Conservation (phyloP, 1,140 invertebrate genomes). For the Trichonephila clavipes region DNA sequence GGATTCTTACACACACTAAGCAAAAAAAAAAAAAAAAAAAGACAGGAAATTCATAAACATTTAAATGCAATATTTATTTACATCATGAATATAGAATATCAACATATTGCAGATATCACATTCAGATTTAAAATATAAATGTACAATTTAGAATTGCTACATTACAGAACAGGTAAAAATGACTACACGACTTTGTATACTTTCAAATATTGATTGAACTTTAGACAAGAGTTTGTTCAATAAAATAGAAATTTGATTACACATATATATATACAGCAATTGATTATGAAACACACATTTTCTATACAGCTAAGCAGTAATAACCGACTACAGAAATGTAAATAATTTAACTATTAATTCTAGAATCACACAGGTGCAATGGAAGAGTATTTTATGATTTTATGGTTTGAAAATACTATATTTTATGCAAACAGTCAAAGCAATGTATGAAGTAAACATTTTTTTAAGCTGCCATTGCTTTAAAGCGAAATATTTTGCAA, state of each 20-base stretch:
- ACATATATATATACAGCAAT: slow-evolving; percentile 6
- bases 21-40: neutral
- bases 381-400: neutral
- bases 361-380: neutral
- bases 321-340: slow-evolving; percentile 8
- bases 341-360: neutral
- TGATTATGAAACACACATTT: neutral
- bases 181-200: slow-evolving; percentile 34
- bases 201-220: slow-evolving; percentile 8
- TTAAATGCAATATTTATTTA: slow-evolving; percentile 61
- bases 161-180: slow-evolving; percentile 42
- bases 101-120: slow-evolving; percentile 48
- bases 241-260: slow-evolving; percentile 53
- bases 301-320: slow-evolving; percentile 1
- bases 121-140: slow-evolving; percentile 56
- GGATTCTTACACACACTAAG: neutral
- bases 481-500: neutral
- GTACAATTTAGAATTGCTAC: slow-evolving; percentile 47
- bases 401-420: neutral
- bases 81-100: slow-evolving; percentile 42
- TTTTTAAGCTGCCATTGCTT: neutral
- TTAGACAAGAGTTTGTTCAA: slow-evolving; percentile 41
- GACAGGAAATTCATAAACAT: neutral
- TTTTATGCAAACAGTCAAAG: neutral
- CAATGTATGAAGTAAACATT: neutral